Percentiles rank a stretch among this genome's conserved stretches.
phyloP scores from a whole-genome alignment of 2,888 invertebrate genomes.

The Coenonympha glycerion region DNA sequence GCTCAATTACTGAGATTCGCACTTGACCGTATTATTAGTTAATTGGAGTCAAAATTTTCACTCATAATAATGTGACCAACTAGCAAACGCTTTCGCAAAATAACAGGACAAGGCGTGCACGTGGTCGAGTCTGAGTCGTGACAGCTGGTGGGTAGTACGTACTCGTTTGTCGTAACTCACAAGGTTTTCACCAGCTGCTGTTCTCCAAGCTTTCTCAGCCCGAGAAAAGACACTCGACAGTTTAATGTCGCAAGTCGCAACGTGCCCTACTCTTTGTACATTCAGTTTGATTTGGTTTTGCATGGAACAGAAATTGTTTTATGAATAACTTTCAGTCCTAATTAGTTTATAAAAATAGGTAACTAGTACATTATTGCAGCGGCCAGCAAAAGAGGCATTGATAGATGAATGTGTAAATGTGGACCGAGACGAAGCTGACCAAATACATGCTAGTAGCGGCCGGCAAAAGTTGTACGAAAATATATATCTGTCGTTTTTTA shows the following conservation, averaged over 20 bases:
- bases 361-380: not conserved
- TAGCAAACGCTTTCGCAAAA: not conserved
- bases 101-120: conserved; percentile 16
- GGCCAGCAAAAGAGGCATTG: too few relatives aligned
- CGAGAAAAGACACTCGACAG: conserved; percentile 39
- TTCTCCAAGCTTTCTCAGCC: conserved; percentile 61
- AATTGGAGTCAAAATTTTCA: too few relatives aligned
- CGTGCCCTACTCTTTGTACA: conserved; percentile 36
- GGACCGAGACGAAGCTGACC: not conserved
- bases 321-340: not conserved
- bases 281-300: conserved; percentile 3
- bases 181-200: conserved; percentile 55
- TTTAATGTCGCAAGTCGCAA: conserved; percentile 23
- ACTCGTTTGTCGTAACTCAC: conserved; percentile 34
- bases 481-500: too few relatives aligned
- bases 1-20: too few relatives aligned
- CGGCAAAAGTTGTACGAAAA: too few relatives aligned
- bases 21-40: too few relatives aligned
- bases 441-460: too few relatives aligned
- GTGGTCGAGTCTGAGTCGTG: too few relatives aligned
- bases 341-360: not conserved
- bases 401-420: too few relatives aligned
- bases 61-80: too few relatives aligned
- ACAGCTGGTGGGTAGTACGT: conserved; percentile 35
- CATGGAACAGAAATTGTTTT: not conserved